These are phyloP conservation scores for Desoria tigrina DNA, from an alignment of 2,888 invertebrate genomes.

Conservation along the genomic window DNA sequence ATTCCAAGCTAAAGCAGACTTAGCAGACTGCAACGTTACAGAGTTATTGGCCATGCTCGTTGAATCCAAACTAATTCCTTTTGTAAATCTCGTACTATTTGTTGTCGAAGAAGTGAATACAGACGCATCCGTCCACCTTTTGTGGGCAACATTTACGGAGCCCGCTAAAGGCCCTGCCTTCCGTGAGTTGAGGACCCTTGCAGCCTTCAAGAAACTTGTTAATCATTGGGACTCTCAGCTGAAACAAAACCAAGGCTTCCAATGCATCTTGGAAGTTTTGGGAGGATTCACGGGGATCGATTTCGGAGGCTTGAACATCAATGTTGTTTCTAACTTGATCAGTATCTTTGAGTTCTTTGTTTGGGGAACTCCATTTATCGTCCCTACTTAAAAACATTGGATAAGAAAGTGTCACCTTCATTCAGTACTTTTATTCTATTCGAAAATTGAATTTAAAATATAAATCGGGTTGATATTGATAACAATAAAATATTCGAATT, in stretches of 20 bases:
- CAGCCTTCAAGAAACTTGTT: background rate
- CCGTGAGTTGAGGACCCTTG: background rate
- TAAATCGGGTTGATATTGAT: too few species aligned
- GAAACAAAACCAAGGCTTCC: background rate
- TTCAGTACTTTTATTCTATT: too few species aligned
- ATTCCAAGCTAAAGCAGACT: background rate
- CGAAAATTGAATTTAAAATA: too few species aligned
- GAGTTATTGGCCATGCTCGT: background rate
- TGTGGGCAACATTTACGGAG: constrained; percentile 24
- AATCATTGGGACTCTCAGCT: background rate
- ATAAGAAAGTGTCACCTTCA: too few species aligned
- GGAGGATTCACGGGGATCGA: constrained; percentile 7
- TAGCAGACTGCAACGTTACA: constrained; percentile 12
- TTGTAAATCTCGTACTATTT: background rate
- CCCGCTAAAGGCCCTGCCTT: constrained; percentile 21
- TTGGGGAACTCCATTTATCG: constrained; percentile 25
- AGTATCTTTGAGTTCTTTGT: constrained; percentile 17
- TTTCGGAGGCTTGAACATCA: constrained; percentile 15
- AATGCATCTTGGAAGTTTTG: background rate
- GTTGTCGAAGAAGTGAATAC: constrained; percentile 3
- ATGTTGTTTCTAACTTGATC: constrained; percentile 14
- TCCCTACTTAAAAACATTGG: background rate
- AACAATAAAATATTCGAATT: too few species aligned
- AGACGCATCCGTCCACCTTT: constrained; percentile 13
- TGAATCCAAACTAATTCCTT: constrained; percentile 4